Conservation (phyloP, 1,140 invertebrate genomes). For the Lepidotrigona ventralis region DNA sequence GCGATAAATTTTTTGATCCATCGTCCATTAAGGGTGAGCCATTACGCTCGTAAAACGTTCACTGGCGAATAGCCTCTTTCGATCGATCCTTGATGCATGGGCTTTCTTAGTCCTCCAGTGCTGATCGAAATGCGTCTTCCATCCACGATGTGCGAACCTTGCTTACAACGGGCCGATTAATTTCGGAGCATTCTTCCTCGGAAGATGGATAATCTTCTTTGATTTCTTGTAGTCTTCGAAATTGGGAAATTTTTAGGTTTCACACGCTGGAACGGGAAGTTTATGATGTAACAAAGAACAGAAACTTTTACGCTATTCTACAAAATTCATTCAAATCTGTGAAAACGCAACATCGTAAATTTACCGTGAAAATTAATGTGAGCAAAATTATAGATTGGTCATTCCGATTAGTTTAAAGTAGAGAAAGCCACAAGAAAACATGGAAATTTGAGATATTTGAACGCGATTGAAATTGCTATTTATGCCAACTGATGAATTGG, state of each 20-base stretch:
- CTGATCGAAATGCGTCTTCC: conserved; percentile 20
- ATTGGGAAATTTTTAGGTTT: not conserved
- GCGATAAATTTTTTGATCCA: conserved; percentile 51
- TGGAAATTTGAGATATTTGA: no score
- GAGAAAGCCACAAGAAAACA: no score
- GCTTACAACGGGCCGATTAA: conserved; percentile 61
- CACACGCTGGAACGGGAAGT: no score
- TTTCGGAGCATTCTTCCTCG: conserved; percentile 44
- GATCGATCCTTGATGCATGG: conserved; percentile 43
- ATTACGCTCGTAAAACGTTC: conserved; percentile 8
- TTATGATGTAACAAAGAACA: no score
- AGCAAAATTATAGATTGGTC: no score
- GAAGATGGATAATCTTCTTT: not conserved
- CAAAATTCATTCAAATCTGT: no score
- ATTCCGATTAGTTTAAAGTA: no score
- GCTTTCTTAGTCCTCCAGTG: conserved; percentile 36
- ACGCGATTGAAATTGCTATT: not conserved
- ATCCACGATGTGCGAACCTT: conserved; percentile 62
- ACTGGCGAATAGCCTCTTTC: not conserved
- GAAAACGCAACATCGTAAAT: no score
- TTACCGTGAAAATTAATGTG: no score
- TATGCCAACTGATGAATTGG: not conserved
- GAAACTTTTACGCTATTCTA: no score
- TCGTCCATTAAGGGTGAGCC: conserved; percentile 31
- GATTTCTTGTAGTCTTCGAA: not conserved